phyloP scores from a whole-genome alignment of 2,888 invertebrate genomes.

The Eulithis testata region DNA sequence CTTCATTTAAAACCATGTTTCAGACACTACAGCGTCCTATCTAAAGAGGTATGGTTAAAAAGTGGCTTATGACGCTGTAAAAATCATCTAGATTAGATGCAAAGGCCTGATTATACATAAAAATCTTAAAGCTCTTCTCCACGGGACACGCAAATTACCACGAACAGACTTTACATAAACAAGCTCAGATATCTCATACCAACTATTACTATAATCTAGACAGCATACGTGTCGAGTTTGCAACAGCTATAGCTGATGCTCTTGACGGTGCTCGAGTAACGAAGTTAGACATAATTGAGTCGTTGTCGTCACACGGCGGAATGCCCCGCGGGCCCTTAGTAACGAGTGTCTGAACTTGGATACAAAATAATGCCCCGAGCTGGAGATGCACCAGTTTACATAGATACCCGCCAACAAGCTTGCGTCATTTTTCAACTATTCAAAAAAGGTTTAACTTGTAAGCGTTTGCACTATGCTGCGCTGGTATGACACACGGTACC shows the following conservation, averaged over 20 bases:
- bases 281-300: slow-evolving; percentile 78
- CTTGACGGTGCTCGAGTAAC: slow-evolving; percentile 66
- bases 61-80: too few relatives aligned
- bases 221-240: slow-evolving; percentile 45
- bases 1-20: too few relatives aligned
- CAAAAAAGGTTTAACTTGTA: too few relatives aligned
- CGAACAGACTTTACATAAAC: slow-evolving; percentile 4
- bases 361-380: slow-evolving; percentile 54
- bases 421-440: too few relatives aligned
- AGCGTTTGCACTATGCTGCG: too few relatives aligned
- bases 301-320: slow-evolving; percentile 55
- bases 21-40: too few relatives aligned
- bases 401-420: slow-evolving; percentile 29
- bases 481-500: too few relatives aligned
- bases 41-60: too few relatives aligned
- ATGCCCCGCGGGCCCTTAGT: slow-evolving; percentile 65
- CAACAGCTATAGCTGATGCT: slow-evolving; percentile 60
- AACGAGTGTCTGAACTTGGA: slow-evolving; percentile 71
- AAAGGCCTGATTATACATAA: too few relatives aligned
- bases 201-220: slow-evolving; percentile 19
- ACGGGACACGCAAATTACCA: neutral
- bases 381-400: slow-evolving; percentile 50
- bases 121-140: too few relatives aligned
- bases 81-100: too few relatives aligned
- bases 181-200: slow-evolving; percentile 5